Evolutionary conservation across 2,113 vertebrate genomes (phyloP).

Genomic region (Sula dactylatra): DNA sequence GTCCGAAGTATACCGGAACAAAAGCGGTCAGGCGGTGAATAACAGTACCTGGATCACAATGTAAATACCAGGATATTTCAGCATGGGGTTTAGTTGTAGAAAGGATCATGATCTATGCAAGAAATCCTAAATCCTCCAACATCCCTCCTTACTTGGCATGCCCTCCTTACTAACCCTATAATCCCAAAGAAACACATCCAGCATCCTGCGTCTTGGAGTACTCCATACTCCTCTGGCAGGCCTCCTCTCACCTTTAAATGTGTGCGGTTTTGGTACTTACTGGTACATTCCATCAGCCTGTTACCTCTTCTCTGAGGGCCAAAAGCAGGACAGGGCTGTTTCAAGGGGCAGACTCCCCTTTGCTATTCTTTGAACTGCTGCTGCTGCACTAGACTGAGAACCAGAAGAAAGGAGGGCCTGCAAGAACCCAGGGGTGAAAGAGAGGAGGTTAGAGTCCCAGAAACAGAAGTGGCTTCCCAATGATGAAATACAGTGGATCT

Average conservation of each 20-base stretch:
- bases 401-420: not conserved
- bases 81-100: not conserved
- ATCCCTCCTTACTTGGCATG: not conserved
- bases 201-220: not conserved
- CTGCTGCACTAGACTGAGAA: not conserved
- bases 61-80: not conserved
- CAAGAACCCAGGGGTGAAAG: not conserved
- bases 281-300: not conserved
- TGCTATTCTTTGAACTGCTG: not conserved
- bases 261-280: not conserved
- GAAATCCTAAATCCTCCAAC: not conserved
- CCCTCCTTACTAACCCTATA: not conserved
- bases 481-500: not conserved
- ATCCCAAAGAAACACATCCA: accelerated
- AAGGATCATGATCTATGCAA: not conserved
- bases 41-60: not conserved
- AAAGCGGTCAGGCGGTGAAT: not conserved
- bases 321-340: not conserved
- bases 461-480: not conserved
- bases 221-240: not conserved
- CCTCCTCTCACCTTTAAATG: not conserved
- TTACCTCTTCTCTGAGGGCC: not conserved
- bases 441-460: not conserved
- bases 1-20: not conserved
- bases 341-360: not conserved